phyloP scores from a whole-genome alignment of 1,140 invertebrate species.

The Zaprionus kolodkinae region DNA sequence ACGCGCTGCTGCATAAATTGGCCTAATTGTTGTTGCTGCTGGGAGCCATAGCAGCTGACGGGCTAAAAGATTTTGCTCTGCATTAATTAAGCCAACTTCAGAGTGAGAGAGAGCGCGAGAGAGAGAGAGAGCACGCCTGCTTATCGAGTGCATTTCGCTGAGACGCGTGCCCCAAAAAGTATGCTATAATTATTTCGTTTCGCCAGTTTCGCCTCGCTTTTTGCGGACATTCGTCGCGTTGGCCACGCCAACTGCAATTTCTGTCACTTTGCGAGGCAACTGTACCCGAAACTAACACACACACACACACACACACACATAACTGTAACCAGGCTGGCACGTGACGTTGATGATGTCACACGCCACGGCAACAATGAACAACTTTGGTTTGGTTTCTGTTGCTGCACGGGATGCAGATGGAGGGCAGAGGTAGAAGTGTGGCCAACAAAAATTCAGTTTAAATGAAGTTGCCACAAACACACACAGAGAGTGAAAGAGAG shows the following conservation, averaged over 20 bases:
- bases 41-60: neutral
- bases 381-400: conserved; percentile 66
- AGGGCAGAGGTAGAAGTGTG: neutral
- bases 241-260: conserved; percentile 65
- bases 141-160: conserved; percentile 37
- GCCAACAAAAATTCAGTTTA: conserved; percentile 56
- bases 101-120: neutral
- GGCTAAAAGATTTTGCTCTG: conserved; percentile 74
- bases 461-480: conserved; percentile 58
- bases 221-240: conserved; percentile 17
- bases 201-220: conserved; percentile 27
- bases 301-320: neutral
- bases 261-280: conserved; percentile 42
- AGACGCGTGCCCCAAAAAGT: conserved; percentile 38
- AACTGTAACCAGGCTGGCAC: conserved; percentile 11
- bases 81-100: conserved; percentile 74
- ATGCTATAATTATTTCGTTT: conserved; percentile 71
- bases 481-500: too few species aligned
- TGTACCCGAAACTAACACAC: conserved; percentile 6
- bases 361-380: conserved; percentile 61
- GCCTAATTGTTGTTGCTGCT: conserved; percentile 52
- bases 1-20: conserved; percentile 67
- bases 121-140: neutral
- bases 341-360: conserved; percentile 75
- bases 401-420: conserved; percentile 23